Conservation (phyloP, 1,140 invertebrate species). For the Listronotus oregonensis region DNA sequence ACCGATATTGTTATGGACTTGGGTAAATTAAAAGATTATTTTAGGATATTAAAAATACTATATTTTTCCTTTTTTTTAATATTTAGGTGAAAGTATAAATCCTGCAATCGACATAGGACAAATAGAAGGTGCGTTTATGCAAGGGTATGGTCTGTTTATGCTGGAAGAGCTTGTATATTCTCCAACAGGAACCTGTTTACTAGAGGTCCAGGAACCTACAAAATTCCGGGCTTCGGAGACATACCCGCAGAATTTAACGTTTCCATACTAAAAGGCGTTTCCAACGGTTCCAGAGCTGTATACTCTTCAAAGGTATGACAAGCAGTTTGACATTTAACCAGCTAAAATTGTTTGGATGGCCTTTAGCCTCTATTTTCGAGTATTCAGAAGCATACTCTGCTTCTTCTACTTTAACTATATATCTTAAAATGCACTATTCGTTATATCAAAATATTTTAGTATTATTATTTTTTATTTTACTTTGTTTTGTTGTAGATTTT, state of each 20-base stretch:
- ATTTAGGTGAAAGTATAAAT: constrained; percentile 83
- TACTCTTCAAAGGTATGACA: constrained; percentile 96
- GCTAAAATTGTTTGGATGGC: neutral
- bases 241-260: constrained; percentile 93
- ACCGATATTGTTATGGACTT: constrained; percentile 97
- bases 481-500: too few relatives aligned
- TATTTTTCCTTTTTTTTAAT: too few relatives aligned
- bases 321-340: neutral
- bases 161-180: constrained; percentile 89
- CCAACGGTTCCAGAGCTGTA: constrained; percentile 86
- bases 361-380: neutral
- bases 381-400: too few relatives aligned
- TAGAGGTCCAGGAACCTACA: constrained; percentile 90
- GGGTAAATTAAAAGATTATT: too few relatives aligned
- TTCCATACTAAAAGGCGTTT: constrained; percentile 81
- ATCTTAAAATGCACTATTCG: too few relatives aligned
- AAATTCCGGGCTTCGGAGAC: constrained; percentile 88
- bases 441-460: too few relatives aligned
- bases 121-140: constrained; percentile 91
- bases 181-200: constrained; percentile 79
- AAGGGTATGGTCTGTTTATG: constrained; percentile 91
- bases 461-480: too few relatives aligned
- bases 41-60: too few relatives aligned
- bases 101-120: constrained; percentile 96
- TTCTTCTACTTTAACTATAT: too few relatives aligned